Evolutionary conservation across 2,113 vertebrate species (phyloP), one percentile per base, ranked within the genome.

Genomic region (Melanerpes aurifrons): DNA sequence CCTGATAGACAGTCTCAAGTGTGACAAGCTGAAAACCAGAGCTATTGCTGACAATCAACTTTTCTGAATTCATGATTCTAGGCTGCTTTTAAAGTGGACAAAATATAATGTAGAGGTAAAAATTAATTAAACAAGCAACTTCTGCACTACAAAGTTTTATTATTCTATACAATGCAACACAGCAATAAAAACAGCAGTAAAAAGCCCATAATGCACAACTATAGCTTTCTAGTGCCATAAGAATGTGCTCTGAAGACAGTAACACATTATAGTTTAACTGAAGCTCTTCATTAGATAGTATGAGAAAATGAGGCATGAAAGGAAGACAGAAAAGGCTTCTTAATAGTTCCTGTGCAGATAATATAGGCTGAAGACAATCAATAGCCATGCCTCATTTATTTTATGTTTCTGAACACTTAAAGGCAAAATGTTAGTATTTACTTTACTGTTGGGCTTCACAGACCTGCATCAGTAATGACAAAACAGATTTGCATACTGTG

Each of bases 271-370:
- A 93, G 81, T 96, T 97, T 97, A 97, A 97, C 91, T 86, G 97
- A 97, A 97, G 82, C 90, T 97, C 91, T 97, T 97, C 95, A 97
- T 98, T 97, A 98, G 95, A 93, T 79, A 92, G 94, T 85, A 94
- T 95, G 94, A 97, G 95, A 97, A 98, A 98, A 98, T 97, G 97
- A 96, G 87, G 91, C 97, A 97, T 98, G 96, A 97, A 98, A 97
- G 82, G 87, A 97, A 96, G 93, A 97, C 86, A 85, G 95, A 96
- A 97, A 97, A 96, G 72, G 78, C 89, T 95, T 91, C 95, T 96
- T 97, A 97, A 98, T 95, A 97, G 96, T 97, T 97, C 92, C 96
- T 97, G 89, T 91, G 89, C 64, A 95, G 95, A 98, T 95, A 98
- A 98, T 83, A 53, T 85, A 95, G 93, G 92, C 77, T 50, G 83